These are phyloP conservation scores for Hippopotamyrus pictus DNA, from an alignment of 2,797 vertebrate species.

Conservation along the genomic window DNA sequence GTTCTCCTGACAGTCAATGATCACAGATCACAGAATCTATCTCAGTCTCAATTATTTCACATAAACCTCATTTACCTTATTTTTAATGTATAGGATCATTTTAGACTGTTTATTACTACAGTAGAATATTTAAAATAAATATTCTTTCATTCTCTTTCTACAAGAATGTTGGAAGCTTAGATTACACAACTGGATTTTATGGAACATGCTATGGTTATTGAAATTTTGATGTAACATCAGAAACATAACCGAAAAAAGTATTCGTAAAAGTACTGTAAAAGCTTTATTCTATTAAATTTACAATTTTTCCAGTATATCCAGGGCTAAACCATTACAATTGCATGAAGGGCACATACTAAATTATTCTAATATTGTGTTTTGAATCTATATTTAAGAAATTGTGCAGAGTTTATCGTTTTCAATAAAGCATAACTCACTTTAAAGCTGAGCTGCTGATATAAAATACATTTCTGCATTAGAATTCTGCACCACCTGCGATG, in stretches of 20 bases:
- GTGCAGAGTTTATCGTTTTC: background rate
- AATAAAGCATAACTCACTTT: background rate
- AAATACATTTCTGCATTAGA: background rate
- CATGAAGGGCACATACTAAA: background rate
- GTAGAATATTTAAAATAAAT: background rate
- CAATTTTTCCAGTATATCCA: background rate
- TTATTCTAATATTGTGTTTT: background rate
- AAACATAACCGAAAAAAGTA: background rate
- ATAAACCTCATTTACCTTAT: background rate
- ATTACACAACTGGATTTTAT: background rate
- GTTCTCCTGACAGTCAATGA: background rate
- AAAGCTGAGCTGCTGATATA: background rate
- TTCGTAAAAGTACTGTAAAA: background rate
- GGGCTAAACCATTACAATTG: background rate
- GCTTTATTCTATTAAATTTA: background rate
- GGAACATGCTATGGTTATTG: background rate
- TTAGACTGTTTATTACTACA: background rate
- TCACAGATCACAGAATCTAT: background rate
- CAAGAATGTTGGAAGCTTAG: background rate
- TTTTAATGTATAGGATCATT: background rate
- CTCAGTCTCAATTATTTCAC: background rate
- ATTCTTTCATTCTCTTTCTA: background rate
- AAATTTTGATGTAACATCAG: background rate
- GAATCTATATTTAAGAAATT: slow-evolving; percentile 22
- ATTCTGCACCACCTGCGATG: background rate